Conservation (phyloP, 35 echinoderm and acorn worm genomes). For the Diadema setosum region DNA sequence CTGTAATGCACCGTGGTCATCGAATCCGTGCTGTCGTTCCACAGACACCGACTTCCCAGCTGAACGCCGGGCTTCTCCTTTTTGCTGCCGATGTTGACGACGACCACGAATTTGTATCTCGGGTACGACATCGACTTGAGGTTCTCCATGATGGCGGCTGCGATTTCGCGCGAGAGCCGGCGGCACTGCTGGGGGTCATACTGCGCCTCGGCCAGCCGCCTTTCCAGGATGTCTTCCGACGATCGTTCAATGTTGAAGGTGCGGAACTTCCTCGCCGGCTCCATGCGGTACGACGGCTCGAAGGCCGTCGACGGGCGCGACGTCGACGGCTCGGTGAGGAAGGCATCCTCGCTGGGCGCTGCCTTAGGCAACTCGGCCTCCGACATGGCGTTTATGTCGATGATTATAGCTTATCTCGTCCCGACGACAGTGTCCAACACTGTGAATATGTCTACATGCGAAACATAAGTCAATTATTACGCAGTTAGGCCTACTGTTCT, state of each 20-base stretch:
- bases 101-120: slow-evolving; percentile 74
- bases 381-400: too few species aligned
- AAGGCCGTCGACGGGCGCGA: slow-evolving; percentile 40
- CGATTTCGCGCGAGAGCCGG: slow-evolving; percentile 54
- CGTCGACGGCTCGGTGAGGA: not conserved
- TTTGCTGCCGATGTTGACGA: slow-evolving; percentile 76
- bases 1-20: slow-evolving; percentile 53
- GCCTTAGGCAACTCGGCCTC: not conserved
- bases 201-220: not conserved
- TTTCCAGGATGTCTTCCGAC: slow-evolving; percentile 22
- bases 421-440: too few species aligned
- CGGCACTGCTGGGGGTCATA: slow-evolving; percentile 69
- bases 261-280: slow-evolving; percentile 47
- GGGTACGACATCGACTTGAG: slow-evolving; percentile 47
- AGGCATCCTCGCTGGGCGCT: not conserved
- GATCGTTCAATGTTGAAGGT: slow-evolving; percentile 20
- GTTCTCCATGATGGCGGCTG: slow-evolving; percentile 46
- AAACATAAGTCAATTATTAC: too few species aligned
- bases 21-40: slow-evolving; percentile 70
- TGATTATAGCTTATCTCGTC: too few species aligned
- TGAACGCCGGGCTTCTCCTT: slow-evolving; percentile 63
- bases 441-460: too few species aligned
- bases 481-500: too few species aligned
- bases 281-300: slow-evolving; percentile 74
- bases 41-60: slow-evolving; percentile 80